phyloP scores from a whole-genome alignment of 2,113 vertebrate species.

The Anoura caudifer region DNA sequence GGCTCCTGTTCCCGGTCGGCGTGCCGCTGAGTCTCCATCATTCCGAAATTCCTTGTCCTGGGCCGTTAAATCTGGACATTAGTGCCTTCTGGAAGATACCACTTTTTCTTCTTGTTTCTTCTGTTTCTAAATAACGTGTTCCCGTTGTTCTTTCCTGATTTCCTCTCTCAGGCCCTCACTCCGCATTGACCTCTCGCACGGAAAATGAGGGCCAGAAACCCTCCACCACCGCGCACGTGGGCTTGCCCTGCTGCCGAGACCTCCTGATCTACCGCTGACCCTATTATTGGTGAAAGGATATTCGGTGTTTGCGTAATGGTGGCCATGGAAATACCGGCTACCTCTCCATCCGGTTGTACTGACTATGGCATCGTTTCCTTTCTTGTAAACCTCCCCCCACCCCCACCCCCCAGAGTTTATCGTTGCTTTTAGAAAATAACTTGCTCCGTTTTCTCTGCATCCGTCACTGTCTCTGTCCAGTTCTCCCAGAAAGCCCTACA shows the following conservation, averaged over 20 bases:
- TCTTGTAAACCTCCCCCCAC: neutral
- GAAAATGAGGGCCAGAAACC: neutral
- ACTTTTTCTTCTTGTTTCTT: neutral
- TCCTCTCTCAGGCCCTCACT: neutral
- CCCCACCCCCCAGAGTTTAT: neutral
- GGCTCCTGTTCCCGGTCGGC: fast-evolving
- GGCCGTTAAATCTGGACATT: neutral
- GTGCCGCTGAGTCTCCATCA: fast-evolving
- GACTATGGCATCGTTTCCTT: neutral
- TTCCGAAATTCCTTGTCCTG: neutral
- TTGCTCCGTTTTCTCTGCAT: neutral
- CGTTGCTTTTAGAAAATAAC: neutral
- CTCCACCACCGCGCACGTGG: fast-evolving
- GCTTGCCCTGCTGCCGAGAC: neutral
- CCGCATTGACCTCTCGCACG: neutral
- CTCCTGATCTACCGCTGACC: neutral
- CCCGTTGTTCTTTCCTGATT: neutral
- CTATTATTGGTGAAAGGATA: neutral
- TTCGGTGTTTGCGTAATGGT: neutral
- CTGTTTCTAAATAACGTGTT: neutral
- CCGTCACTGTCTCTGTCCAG: neutral
- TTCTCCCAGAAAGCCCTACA: neutral
- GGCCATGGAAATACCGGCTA: neutral
- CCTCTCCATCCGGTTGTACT: neutral
- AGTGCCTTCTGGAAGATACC: neutral